A percentile compares a stretch with the other conserved stretches of the same genome.
These are phyloP conservation scores for Saguinus midas DNA, from an alignment of 2,113 vertebrate genomes.

Conservation along the genomic window DNA sequence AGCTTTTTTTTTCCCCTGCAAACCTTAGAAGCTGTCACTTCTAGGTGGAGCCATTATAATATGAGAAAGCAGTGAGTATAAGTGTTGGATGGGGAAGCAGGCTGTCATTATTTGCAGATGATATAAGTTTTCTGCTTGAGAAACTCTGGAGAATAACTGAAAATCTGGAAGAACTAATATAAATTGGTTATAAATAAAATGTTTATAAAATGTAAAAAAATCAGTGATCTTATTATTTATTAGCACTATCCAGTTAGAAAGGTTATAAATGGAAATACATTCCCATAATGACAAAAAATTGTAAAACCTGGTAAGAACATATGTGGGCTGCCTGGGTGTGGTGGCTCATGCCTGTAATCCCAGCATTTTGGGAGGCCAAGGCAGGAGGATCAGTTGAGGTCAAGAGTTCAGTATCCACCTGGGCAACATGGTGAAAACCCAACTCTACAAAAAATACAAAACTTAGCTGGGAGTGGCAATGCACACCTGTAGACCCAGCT, in stretches of 20 bases:
- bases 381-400: too few relatives aligned
- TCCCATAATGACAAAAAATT: neutral
- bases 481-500: too few relatives aligned
- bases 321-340: too few relatives aligned
- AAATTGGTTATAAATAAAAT: neutral
- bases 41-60: neutral
- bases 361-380: too few relatives aligned
- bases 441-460: too few relatives aligned
- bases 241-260: neutral
- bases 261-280: neutral
- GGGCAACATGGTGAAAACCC: too few relatives aligned
- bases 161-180: neutral
- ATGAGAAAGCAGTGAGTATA: neutral
- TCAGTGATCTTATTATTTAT: neutral
- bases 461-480: too few relatives aligned
- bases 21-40: neutral
- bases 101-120: neutral
- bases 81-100: neutral
- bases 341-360: too few relatives aligned
- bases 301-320: neutral
- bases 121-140: neutral
- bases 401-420: too few relatives aligned
- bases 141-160: neutral
- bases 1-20: neutral
- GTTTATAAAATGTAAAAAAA: neutral